Evolutionary conservation across 2,888 invertebrate species (phyloP).

Genomic region (Eristalinus aeneus): DNA sequence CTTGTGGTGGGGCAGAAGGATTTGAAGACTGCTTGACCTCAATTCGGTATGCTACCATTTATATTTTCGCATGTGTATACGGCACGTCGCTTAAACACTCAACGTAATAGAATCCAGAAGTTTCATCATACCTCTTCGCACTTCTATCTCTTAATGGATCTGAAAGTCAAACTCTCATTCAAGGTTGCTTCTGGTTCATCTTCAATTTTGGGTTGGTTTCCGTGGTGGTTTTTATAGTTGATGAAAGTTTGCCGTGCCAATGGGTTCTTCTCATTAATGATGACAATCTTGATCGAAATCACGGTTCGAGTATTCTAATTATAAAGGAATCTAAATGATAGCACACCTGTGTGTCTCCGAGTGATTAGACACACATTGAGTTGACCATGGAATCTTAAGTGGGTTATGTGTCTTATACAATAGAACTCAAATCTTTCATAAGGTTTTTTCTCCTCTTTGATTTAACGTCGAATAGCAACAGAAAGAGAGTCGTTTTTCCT

Average conservation of each 20-base stretch:
- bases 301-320: background rate
- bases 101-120: constrained; percentile 29
- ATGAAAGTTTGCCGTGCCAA: background rate
- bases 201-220: background rate
- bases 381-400: no score
- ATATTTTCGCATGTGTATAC: background rate
- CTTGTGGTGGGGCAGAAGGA: background rate
- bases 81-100: background rate
- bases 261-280: background rate
- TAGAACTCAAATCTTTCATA: no score
- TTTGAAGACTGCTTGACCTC: constrained; percentile 25
- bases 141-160: background rate
- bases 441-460: no score
- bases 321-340: background rate
- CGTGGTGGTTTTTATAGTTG: background rate
- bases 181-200: background rate
- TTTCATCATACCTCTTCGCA: background rate
- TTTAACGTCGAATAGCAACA: no score
- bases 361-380: no score
- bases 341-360: no score
- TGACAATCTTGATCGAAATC: background rate
- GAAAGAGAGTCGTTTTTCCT: no score
- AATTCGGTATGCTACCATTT: constrained; percentile 20
- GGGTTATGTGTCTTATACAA: no score
- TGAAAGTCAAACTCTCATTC: background rate